These are phyloP conservation scores for Nymphalis io DNA, from an alignment of 1,140 invertebrate species.

Conservation along the genomic window DNA sequence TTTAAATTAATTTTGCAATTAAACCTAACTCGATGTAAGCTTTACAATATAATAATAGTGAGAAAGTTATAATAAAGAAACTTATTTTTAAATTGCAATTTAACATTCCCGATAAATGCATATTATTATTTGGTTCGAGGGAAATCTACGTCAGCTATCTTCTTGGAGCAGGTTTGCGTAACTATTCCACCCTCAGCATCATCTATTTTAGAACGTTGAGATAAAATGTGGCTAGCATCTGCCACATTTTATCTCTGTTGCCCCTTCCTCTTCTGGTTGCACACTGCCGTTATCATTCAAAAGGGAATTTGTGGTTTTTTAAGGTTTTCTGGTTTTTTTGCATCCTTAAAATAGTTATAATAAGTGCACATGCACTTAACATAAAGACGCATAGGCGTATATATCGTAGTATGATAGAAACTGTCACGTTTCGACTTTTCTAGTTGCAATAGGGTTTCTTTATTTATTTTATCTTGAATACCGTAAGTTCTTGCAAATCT, in stretches of 20 bases:
- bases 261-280: conserved; percentile 1
- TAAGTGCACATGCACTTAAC: conserved; percentile 1
- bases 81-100: too few species aligned
- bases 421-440: not conserved
- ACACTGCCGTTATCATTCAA: not conserved
- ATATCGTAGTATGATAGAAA: conserved; percentile 12
- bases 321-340: not conserved
- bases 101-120: too few species aligned
- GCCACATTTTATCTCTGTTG: not conserved
- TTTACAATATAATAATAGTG: too few species aligned
- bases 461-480: not conserved
- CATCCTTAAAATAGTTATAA: not conserved
- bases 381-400: conserved; percentile 3
- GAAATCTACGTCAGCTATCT: too few species aligned
- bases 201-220: conserved; percentile 5
- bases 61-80: too few species aligned
- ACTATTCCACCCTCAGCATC: conserved; percentile 5
- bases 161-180: not conserved
- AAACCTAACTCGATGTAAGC: too few species aligned
- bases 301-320: not conserved
- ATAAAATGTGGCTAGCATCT: conserved; percentile 1
- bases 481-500: not conserved
- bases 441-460: not conserved
- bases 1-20: too few species aligned
- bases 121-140: too few species aligned